These are phyloP conservation scores for Platycheirus rosarum DNA, from an alignment of 2,888 invertebrate species.

Conservation along the genomic window DNA sequence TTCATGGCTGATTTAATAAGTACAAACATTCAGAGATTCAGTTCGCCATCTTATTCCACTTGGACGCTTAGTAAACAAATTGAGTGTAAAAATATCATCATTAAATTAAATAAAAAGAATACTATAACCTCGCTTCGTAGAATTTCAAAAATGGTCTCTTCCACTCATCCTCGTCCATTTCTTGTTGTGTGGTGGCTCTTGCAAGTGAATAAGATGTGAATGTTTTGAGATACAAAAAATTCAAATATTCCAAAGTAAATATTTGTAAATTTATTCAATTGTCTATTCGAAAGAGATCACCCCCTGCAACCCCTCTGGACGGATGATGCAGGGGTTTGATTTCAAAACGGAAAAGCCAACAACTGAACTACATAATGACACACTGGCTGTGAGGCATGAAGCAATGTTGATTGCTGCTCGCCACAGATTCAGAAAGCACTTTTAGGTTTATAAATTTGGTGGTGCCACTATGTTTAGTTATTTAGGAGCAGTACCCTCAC, in stretches of 20 bases:
- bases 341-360: conserved; percentile 11
- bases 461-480: background rate
- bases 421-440: conserved; percentile 21
- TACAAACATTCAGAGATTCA: conserved; percentile 45
- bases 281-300: conserved; percentile 32
- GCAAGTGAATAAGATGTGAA: conserved; percentile 44
- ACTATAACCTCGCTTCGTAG: conserved; percentile 31
- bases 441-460: background rate
- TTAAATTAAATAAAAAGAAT: conserved; percentile 55
- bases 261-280: conserved; percentile 71
- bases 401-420: conserved; percentile 21
- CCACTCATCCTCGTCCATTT: conserved; percentile 1
- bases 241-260: conserved; percentile 54
- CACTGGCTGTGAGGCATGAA: conserved; percentile 11
- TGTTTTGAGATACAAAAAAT: conserved; percentile 58
- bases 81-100: conserved; percentile 63
- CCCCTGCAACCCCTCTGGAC: background rate
- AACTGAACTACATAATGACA: too few relatives aligned
- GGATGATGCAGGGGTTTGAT: conserved; percentile 14
- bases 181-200: conserved; percentile 6
- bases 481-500: conserved; percentile 21
- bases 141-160: conserved; percentile 23
- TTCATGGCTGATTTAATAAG: conserved; percentile 43
- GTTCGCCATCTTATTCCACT: conserved; percentile 34
- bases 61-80: conserved; percentile 51